Evolutionary conservation across 2,113 vertebrate genomes (phyloP), one percentile per base, ranked within the genome.

Genomic region (Mustela nigripes): DNA sequence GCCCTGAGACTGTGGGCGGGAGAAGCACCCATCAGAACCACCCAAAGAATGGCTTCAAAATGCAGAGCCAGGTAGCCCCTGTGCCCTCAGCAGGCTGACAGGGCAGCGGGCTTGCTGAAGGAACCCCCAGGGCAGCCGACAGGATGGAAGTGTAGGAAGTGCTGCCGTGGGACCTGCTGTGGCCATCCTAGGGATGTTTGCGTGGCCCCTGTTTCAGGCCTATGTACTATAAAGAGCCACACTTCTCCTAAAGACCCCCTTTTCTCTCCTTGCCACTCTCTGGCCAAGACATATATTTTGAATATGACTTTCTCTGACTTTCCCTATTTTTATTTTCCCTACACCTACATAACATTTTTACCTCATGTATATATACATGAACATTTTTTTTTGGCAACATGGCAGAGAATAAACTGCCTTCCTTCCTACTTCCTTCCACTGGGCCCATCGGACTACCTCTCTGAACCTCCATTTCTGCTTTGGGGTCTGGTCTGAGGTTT

Each of bases 91-190:
- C n/a, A 12, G 73, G 36, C 45, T 28, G 62, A 19, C 22, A 10
- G 60, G 9, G 60, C 60, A 62, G 22, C 4, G 28, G 73, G 21
- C 56, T 2, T 1, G 45, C 19, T 12, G 14, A 8, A n/a, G 19
- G 48, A 22, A 1, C 24, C 9, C 16, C 2, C 26, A 11, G 71
- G 63, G 58, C 11, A 0, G 28, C 33, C 4, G n/a, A 19, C 0
- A 1, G 5, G 88, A 65, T 9, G 69, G 21, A 12, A 12, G 71
- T 3, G 4, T 16, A 10, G 22, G 14, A 12, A 67, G 14, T 31
- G 24, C 83, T 45, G 15, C 56, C 14, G 4, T 15, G 67, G 60
- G 11, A 42, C 79, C 42, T 22, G 82, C 2, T 50, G 42, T 8
- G 67, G 67, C 4, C 16, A 15, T 48, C 62, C 90, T 36, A 56